Evolutionary conservation across 37 sponge, comb jelly and placozoan genomes (phyloP).

Genomic region (Hormiphora californensis): DNA sequence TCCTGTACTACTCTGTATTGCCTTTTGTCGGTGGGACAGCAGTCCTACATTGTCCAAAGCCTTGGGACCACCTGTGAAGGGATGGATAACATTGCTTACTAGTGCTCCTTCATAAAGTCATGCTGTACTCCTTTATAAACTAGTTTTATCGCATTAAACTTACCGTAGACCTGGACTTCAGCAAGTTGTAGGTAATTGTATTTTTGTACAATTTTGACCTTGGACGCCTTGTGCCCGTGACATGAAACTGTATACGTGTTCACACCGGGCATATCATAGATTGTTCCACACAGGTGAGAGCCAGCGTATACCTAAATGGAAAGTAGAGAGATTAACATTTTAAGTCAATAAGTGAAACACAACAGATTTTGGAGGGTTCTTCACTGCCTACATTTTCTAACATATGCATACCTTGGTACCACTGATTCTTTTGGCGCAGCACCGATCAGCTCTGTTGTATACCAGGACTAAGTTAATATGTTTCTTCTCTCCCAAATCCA

Average conservation of each 20-base stretch:
- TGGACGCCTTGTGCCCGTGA: not conserved
- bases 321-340: not conserved
- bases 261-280: not conserved
- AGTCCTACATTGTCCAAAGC: not conserved
- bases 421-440: not conserved
- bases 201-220: not conserved
- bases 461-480: not conserved
- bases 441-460: not conserved
- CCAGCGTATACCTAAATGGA: not conserved
- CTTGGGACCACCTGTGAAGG: slow-evolving; percentile 12
- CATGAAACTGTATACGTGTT: not conserved
- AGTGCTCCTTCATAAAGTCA: too few relatives aligned
- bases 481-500: not conserved
- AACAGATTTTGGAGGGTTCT: too few relatives aligned
- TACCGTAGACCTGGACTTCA: not conserved
- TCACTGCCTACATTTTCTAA: too few relatives aligned
- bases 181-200: not conserved
- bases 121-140: too few relatives aligned
- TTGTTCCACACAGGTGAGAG: not conserved
- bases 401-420: not conserved
- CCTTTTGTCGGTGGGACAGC: not conserved
- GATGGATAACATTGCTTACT: too few relatives aligned
- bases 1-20: not conserved
- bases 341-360: not conserved
- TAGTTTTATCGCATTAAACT: too few relatives aligned